Evolutionary conservation across 2,888 invertebrate genomes (phyloP).

Genomic region (Troides aeacus): DNA sequence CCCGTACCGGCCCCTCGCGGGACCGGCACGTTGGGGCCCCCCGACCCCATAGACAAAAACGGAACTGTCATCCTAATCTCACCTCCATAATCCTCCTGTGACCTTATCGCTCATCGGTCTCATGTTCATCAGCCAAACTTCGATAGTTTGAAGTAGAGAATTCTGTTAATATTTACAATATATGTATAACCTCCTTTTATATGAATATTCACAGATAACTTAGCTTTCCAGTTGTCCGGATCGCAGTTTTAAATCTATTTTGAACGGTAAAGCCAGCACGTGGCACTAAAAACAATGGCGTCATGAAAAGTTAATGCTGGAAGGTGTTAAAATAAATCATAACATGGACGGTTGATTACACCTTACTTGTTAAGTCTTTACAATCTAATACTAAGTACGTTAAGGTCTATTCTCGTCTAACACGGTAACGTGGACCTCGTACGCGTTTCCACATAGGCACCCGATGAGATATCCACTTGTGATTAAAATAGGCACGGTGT

Average conservation of each 20-base stretch:
- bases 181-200: too few relatives aligned
- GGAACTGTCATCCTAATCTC: too few relatives aligned
- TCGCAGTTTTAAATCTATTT: not conserved
- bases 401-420: conserved; percentile 5
- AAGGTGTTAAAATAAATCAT: conserved; percentile 13
- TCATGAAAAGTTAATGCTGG: conserved; percentile 9
- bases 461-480: conserved; percentile 17
- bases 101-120: too few relatives aligned
- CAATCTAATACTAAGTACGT: not conserved
- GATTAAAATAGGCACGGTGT: conserved; percentile 20
- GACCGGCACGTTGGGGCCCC: too few relatives aligned
- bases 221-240: not conserved
- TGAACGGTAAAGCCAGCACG: not conserved
- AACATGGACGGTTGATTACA: not conserved
- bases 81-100: too few relatives aligned
- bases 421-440: not conserved
- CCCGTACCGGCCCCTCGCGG: too few relatives aligned
- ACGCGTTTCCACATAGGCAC: not conserved
- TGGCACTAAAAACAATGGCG: conserved; percentile 2
- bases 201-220: too few relatives aligned
- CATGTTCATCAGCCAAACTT: too few relatives aligned
- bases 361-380: not conserved
- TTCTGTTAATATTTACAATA: too few relatives aligned
- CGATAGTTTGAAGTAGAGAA: too few relatives aligned
- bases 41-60: too few relatives aligned